These are phyloP conservation scores for Athene noctua DNA, from an alignment of 2,113 vertebrate genomes.

Conservation along the genomic window DNA sequence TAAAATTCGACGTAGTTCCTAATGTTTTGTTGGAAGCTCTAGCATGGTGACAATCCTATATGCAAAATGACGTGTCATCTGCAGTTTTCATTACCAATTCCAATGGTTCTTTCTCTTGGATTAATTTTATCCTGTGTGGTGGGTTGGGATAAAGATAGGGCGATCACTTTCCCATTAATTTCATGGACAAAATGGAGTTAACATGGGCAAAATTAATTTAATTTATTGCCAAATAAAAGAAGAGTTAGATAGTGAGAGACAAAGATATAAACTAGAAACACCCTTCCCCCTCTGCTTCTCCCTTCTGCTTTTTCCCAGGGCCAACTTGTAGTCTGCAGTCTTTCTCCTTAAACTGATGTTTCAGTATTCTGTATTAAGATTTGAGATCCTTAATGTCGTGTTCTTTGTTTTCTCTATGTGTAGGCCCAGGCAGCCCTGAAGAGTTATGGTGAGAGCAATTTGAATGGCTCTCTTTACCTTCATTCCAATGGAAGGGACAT, in stretches of 20 bases:
- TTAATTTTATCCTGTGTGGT: background rate
- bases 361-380: background rate
- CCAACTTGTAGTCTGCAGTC: background rate
- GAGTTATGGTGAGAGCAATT: constrained; percentile 10
- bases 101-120: background rate
- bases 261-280: background rate
- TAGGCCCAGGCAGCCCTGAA: constrained; percentile 71
- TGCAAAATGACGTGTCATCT: background rate
- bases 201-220: background rate
- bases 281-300: background rate
- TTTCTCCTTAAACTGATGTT: background rate
- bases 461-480: constrained; percentile 70
- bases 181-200: background rate
- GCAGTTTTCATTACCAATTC: background rate
- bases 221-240: background rate
- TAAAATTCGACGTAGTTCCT: background rate
- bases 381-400: background rate
- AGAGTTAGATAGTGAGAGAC: background rate
- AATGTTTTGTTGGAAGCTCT: background rate
- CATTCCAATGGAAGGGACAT: constrained; percentile 62
- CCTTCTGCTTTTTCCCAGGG: background rate
- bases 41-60: background rate
- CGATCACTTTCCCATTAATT: background rate
- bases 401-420: background rate
- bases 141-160: background rate